Conservation (phyloP, 2,888 invertebrate species). For the Himalopsyche tibetana region DNA sequence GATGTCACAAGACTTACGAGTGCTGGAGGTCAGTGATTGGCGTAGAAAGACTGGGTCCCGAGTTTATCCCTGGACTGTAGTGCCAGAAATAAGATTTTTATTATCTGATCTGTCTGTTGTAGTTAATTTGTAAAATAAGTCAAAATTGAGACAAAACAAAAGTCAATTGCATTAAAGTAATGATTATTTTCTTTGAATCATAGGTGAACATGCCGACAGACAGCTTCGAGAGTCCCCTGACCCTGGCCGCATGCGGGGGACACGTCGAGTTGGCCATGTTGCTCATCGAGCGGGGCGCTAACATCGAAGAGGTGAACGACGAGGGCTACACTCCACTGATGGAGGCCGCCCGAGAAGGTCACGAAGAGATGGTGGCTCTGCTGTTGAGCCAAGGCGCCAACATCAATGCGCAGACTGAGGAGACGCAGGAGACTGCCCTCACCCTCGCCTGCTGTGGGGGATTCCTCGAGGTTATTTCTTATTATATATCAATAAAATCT, state of each 20-base stretch:
- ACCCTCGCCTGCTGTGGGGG: constrained; percentile 97
- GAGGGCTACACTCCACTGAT: constrained; percentile 99
- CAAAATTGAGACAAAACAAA: no score
- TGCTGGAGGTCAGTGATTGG: no score
- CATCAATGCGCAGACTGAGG: constrained; percentile 99
- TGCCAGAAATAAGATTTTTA: no score
- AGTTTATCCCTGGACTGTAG: no score
- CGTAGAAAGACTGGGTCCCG: no score
- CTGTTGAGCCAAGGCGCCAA: constrained; percentile 95
- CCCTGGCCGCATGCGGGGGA: constrained; percentile 98
- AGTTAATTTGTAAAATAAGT: no score
- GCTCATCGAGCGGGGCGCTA: constrained; percentile 96
- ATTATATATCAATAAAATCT: background rate
- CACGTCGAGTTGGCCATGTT: constrained; percentile 98
- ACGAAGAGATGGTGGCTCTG: constrained; percentile 98
- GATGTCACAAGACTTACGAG: no score
- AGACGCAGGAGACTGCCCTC: constrained; percentile 97
- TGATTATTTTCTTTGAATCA: no score
- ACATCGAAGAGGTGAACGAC: constrained; percentile 99
- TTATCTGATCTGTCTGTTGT: no score
- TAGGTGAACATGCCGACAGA: constrained; percentile 98
- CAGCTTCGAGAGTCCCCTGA: constrained; percentile 99
- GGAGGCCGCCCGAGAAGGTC: constrained; percentile 99
- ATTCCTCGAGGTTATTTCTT: constrained; percentile 86
- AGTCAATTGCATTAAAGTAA: no score